Percentiles rank a stretch among this genome's conserved stretches.
These are phyloP conservation scores for Pelecanoides urinatrix DNA, from an alignment of 2,113 vertebrate species.

Conservation along the genomic window DNA sequence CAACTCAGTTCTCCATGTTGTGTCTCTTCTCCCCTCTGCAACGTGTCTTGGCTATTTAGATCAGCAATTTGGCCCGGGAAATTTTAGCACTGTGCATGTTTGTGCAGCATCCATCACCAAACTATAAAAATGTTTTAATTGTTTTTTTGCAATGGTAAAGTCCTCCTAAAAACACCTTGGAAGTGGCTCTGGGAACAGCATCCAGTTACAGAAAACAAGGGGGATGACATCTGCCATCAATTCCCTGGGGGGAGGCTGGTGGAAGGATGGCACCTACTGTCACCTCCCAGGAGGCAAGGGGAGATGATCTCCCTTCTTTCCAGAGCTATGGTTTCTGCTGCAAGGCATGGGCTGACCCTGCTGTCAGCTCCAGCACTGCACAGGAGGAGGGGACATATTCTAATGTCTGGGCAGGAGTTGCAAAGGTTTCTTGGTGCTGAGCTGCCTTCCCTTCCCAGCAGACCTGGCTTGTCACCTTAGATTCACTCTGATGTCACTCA, in stretches of 20 bases:
- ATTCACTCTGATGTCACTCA: not conserved
- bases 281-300: not conserved
- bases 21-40: not conserved
- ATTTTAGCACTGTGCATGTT: not conserved
- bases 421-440: not conserved
- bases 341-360: not conserved
- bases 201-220: not conserved
- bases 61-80: not conserved
- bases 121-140: not conserved
- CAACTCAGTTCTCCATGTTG: not conserved
- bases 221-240: not conserved
- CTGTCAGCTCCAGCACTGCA: not conserved
- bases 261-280: not conserved
- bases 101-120: not conserved
- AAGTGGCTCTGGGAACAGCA: not conserved
- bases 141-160: not conserved
- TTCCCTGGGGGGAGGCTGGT: not conserved
- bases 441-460: not conserved
- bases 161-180: not conserved
- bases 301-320: not conserved
- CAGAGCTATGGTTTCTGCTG: not conserved
- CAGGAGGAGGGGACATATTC: not conserved
- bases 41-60: not conserved
- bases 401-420: not conserved
- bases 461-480: not conserved